phyloP scores from a whole-genome alignment of 2,797 vertebrate genomes.

The Phrynocephalus forsythii region DNA sequence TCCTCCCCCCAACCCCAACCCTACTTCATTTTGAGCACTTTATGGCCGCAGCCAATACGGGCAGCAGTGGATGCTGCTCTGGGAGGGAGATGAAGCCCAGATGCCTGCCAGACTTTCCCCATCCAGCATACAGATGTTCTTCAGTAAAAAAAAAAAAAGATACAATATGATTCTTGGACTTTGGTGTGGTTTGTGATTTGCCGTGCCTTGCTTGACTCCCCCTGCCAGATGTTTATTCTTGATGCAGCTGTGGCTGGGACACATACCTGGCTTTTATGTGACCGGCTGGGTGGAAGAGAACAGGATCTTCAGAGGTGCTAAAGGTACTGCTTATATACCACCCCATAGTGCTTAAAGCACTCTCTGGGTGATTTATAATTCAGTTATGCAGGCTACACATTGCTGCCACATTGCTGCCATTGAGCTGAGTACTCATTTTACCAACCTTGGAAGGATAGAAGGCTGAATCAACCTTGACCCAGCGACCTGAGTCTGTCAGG shows the following conservation, averaged over 20 bases:
- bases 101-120: slow-evolving; percentile 23
- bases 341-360: too few species aligned
- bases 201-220: not conserved
- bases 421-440: too few species aligned
- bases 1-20: slow-evolving; percentile 1
- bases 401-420: too few species aligned
- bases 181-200: slow-evolving; percentile 1
- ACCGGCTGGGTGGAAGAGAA: too few species aligned
- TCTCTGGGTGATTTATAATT: not conserved
- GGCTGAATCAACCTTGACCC: too few species aligned
- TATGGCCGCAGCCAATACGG: slow-evolving; percentile 20
- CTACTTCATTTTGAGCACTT: slow-evolving; percentile 29
- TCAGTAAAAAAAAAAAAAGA: slow-evolving; percentile 33
- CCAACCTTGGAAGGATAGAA: too few species aligned
- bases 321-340: not conserved
- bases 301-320: too few species aligned
- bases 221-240: not conserved
- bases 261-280: not conserved
- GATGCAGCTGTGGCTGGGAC: not conserved
- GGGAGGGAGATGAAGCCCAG: not conserved
- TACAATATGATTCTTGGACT: slow-evolving; percentile 1
- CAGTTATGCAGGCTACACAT: not conserved
- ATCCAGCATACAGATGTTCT: slow-evolving; percentile 31
- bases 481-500: too few species aligned
- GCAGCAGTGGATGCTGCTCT: slow-evolving; percentile 12